Evolutionary conservation across 2,113 vertebrate species (phyloP).

Genomic region (Meriones unguiculatus): DNA sequence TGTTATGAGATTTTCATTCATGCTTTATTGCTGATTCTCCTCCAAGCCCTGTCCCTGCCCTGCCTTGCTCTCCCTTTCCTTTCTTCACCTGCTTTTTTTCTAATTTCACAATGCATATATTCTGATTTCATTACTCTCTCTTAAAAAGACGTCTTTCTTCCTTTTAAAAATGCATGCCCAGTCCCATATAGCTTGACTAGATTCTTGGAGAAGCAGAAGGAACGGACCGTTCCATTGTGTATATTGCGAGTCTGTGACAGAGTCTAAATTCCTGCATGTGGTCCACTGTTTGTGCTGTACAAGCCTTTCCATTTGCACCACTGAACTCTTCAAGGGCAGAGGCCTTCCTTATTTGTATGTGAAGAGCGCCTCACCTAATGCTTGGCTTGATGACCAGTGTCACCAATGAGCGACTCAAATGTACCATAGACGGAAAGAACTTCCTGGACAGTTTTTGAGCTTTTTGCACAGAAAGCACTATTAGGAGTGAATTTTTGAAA

Average conservation of each 20-base stretch:
- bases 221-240: background rate
- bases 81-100: background rate
- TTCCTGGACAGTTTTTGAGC: conserved; percentile 27
- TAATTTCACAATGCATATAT: background rate
- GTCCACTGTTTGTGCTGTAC: background rate
- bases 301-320: background rate
- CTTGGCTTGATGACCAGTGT: background rate
- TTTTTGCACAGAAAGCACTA: conserved; percentile 34
- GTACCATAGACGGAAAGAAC: background rate
- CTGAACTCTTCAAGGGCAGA: background rate
- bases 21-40: background rate
- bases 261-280: background rate
- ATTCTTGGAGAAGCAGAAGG: background rate
- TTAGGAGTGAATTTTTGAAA: conserved; percentile 40
- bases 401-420: background rate
- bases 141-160: background rate
- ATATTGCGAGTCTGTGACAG: background rate
- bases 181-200: background rate
- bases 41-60: background rate
- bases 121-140: background rate
- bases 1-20: background rate
- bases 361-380: background rate
- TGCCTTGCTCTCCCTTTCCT: background rate
- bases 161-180: background rate
- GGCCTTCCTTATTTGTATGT: background rate